Conservation (phyloP, 37 sponge, comb jelly and placozoan genomes). For the Theonella swinhoei region DNA sequence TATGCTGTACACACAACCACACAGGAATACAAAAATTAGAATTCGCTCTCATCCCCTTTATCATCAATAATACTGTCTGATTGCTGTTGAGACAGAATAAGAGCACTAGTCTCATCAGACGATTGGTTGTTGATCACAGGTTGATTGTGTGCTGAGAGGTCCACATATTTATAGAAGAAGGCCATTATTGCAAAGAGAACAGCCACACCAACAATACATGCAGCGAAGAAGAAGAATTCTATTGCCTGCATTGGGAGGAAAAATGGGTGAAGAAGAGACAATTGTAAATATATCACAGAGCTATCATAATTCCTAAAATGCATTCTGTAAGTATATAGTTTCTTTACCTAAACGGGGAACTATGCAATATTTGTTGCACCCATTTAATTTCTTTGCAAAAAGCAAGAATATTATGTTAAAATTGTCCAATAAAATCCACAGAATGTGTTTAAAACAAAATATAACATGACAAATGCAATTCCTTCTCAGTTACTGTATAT, state of each 20-base stretch:
- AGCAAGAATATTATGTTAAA: too few species aligned
- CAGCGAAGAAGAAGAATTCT: conserved; percentile 97
- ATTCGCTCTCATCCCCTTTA: neutral
- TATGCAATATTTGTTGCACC: neutral
- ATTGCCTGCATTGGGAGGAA: conserved; percentile 41
- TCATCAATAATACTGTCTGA: neutral
- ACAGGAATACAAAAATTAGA: too few species aligned
- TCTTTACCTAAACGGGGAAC: neutral
- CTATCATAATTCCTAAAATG: neutral
- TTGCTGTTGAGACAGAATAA: neutral
- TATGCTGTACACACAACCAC: too few species aligned
- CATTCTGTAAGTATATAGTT: too few species aligned
- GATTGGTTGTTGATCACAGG: neutral
- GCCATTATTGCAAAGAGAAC: conserved; percentile 89
- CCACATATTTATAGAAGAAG: conserved; percentile 82
- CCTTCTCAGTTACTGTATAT: too few species aligned
- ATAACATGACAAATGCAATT: too few species aligned
- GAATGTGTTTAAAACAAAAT: too few species aligned
- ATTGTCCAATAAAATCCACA: too few species aligned
- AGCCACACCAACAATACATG: conserved; percentile 53
- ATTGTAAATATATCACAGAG: neutral
- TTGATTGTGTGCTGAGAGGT: conserved; percentile 9
- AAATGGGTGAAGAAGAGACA: neutral
- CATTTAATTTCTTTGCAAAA: too few species aligned
- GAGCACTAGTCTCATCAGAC: neutral